Conservation (phyloP, 1,140 invertebrate species). For the Latrodectus geometricus region DNA sequence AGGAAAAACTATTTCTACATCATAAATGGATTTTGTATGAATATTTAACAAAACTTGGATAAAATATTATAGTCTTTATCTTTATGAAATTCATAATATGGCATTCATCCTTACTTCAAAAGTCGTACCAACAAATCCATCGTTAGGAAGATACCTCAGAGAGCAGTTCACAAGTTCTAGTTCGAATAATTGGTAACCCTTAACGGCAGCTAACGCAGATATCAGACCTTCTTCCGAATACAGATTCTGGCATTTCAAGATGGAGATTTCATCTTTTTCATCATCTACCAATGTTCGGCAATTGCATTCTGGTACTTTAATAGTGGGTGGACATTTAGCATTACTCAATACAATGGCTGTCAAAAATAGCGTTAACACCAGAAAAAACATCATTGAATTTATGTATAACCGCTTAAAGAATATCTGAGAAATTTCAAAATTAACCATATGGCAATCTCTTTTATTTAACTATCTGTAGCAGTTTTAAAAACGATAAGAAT, state of each 20-base stretch:
- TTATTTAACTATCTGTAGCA: too few species aligned
- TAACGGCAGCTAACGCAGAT: background rate
- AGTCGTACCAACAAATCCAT: slow-evolving; percentile 27
- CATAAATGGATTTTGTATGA: too few species aligned
- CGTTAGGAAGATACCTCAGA: slow-evolving; percentile 22
- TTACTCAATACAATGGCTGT: background rate
- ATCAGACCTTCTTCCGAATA: slow-evolving; percentile 31
- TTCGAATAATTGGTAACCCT: slow-evolving; percentile 8
- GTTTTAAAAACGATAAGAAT: too few species aligned
- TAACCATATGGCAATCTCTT: too few species aligned
- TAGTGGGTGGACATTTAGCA: background rate
- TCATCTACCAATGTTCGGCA: slow-evolving; percentile 1
- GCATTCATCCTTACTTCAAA: slow-evolving; percentile 24
- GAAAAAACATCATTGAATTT: background rate
- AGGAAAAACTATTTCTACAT: too few species aligned
- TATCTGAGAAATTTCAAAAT: too few species aligned
- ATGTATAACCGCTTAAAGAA: too few species aligned
- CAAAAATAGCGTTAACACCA: background rate
- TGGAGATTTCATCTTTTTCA: slow-evolving; percentile 7
- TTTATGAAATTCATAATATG: too few species aligned
- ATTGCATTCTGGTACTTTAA: background rate
- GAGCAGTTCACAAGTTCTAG: slow-evolving; percentile 17
- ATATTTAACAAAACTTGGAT: too few species aligned
- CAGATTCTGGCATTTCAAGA: slow-evolving; percentile 6
- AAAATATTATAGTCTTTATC: too few species aligned